Percentiles rank a stretch among this genome's conserved stretches.
Evolutionary conservation across 2,797 vertebrate species (phyloP).

Genomic region (Rhinatrema bivittatum): DNA sequence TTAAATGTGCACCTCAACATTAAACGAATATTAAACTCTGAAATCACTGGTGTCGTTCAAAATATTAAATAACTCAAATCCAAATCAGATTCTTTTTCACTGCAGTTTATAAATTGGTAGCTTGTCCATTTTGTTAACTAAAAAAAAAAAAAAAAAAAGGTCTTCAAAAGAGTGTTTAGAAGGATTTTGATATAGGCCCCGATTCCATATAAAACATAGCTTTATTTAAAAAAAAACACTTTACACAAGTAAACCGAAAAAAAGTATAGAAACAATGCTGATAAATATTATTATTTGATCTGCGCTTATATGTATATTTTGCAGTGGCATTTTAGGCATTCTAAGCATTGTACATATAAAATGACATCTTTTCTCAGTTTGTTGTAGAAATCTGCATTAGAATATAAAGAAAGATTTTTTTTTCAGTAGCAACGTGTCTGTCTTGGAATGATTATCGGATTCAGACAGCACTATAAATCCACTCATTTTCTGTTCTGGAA

Average conservation of each 20-base stretch:
- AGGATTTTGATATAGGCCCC: too few species aligned
- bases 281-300: too few species aligned
- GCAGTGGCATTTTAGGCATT: background rate
- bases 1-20: too few species aligned
- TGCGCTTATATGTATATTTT: too few species aligned
- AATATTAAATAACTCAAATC: background rate
- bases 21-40: background rate
- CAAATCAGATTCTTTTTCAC: background rate
- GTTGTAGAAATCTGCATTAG: conserved; percentile 1
- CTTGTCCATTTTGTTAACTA: conserved; percentile 21
- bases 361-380: too few species aligned
- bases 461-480: conserved; percentile 49
- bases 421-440: conserved; percentile 25
- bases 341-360: too few species aligned
- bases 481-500: conserved; percentile 44
- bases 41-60: background rate
- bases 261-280: too few species aligned
- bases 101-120: background rate
- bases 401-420: conserved; percentile 2
- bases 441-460: conserved; percentile 46
- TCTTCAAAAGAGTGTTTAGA: too few species aligned
- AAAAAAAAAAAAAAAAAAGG: too few species aligned
- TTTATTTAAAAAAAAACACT: too few species aligned
- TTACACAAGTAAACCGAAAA: too few species aligned
- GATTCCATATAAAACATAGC: too few species aligned